Evolutionary conservation across 2,113 vertebrate species (phyloP).

Genomic region (Paraplagusia blochii): DNA sequence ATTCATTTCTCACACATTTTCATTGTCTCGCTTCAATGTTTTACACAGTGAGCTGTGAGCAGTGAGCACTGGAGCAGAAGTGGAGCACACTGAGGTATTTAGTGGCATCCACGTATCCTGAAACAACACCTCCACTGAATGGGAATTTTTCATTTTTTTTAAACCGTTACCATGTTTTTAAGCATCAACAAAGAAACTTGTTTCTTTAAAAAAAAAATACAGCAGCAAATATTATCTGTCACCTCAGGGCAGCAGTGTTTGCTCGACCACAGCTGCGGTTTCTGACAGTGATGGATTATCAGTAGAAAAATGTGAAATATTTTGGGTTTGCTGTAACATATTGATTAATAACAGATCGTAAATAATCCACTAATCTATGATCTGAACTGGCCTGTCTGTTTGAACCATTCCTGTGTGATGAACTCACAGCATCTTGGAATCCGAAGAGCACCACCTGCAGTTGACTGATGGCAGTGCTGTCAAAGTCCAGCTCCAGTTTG

Average conservation of each 20-base stretch:
- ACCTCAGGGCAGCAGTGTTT: not conserved
- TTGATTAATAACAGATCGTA: conserved; percentile 5
- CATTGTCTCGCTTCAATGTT: too few species aligned
- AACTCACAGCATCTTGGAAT: conserved; percentile 97
- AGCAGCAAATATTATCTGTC: not conserved
- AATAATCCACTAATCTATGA: conserved; percentile 8
- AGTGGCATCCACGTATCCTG: too few species aligned
- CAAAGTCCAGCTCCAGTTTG: conserved; percentile 95
- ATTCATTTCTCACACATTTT: conserved; percentile 12
- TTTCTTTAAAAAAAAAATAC: too few species aligned
- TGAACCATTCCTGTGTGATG: too few species aligned
- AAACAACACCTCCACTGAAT: too few species aligned
- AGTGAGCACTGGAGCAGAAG: too few species aligned
- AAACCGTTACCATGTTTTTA: too few species aligned
- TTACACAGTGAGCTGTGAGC: too few species aligned
- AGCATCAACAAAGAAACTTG: too few species aligned
- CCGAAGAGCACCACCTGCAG: conserved; percentile 93
- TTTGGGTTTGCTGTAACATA: not conserved
- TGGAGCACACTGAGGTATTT: too few species aligned
- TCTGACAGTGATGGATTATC: not conserved
- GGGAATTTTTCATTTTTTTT: too few species aligned
- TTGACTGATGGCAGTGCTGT: conserved; percentile 94
- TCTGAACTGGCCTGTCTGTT: not conserved
- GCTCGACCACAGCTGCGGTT: not conserved
- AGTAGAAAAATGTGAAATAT: not conserved